Evolutionary conservation across 2,113 vertebrate species (phyloP).

Genomic region (Anas platyrhynchos): DNA sequence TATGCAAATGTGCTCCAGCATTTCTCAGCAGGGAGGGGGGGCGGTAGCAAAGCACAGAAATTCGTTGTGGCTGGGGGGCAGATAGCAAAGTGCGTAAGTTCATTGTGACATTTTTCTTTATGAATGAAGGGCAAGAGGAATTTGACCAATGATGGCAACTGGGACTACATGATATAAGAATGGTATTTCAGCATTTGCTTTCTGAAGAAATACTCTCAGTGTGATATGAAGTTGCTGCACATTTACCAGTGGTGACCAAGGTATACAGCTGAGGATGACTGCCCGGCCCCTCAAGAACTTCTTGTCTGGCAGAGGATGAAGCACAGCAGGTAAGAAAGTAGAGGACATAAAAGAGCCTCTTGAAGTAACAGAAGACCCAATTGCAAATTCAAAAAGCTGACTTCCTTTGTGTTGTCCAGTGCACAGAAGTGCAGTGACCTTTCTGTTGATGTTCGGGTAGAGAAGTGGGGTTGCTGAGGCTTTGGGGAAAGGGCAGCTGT

Average conservation of each 20-base stretch:
- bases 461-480: neutral
- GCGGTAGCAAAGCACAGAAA: neutral
- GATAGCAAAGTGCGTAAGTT: neutral
- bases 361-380: neutral
- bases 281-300: neutral
- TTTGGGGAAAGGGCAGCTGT: neutral
- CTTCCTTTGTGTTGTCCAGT: neutral
- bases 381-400: neutral
- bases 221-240: neutral
- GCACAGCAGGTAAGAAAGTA: neutral
- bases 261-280: neutral
- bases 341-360: neutral
- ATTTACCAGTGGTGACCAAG: neutral
- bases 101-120: neutral
- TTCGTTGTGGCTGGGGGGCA: neutral
- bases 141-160: neutral
- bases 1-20: constrained; percentile 45
- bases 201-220: neutral
- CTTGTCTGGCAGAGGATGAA: neutral
- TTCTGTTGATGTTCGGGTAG: neutral
- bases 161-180: neutral
- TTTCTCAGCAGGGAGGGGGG: neutral
- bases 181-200: neutral
- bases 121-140: neutral
- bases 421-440: neutral